Conservation (phyloP, 2,113 vertebrate genomes). For the Serilophus lunatus region DNA sequence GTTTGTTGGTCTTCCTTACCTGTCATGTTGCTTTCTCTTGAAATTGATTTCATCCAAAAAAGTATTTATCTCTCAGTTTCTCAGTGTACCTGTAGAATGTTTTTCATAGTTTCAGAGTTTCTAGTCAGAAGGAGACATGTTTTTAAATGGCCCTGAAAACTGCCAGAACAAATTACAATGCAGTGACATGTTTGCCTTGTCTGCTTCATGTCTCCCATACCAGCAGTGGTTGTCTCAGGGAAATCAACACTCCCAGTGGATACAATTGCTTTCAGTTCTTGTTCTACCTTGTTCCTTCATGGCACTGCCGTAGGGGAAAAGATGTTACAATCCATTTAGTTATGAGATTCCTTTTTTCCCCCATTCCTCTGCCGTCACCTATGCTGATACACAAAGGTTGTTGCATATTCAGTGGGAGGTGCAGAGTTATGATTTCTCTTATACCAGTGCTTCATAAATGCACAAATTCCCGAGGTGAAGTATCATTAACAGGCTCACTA, state of each 20-base stretch:
- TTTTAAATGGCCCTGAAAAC: background rate
- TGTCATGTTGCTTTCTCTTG: accelerated
- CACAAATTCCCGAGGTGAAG: background rate
- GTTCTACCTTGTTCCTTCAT: background rate
- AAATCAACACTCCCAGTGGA: background rate
- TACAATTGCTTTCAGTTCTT: background rate
- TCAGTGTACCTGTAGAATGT: background rate
- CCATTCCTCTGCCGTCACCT: background rate
- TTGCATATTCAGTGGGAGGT: background rate
- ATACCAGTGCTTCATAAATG: background rate
- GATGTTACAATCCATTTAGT: background rate
- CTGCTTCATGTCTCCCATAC: background rate
- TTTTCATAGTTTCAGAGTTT: background rate
- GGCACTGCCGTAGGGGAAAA: background rate
- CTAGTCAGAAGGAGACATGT: background rate
- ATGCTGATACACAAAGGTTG: background rate
- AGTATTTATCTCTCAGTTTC: background rate
- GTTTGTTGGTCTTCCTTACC: background rate
- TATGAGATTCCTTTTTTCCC: background rate
- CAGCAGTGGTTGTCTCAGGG: accelerated
- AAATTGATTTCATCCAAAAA: background rate
- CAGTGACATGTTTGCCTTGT: background rate
- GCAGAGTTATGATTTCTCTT: background rate
- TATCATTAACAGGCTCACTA: background rate
- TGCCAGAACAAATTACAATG: background rate